Evolutionary conservation across 2,113 vertebrate genomes (phyloP).

Genomic region (Varanus salvator): DNA sequence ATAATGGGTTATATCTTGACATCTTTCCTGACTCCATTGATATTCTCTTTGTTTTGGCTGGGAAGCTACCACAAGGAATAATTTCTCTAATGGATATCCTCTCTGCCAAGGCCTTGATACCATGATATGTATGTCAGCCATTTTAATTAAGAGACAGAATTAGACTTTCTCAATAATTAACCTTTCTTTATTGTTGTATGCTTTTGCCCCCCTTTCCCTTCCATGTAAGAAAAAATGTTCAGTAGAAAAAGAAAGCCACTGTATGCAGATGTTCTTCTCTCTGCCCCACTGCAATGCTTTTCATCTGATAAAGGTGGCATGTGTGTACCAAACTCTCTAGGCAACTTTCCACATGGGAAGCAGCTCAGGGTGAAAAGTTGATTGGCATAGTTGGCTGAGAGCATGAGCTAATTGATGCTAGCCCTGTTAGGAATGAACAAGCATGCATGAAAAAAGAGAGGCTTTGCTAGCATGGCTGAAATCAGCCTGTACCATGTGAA

Average conservation of each 20-base stretch:
- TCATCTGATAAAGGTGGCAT: not conserved
- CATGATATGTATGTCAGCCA: slow-evolving; percentile 63
- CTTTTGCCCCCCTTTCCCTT: slow-evolving; percentile 17
- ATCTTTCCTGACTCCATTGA: slow-evolving; percentile 63
- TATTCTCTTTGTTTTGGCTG: slow-evolving; percentile 68
- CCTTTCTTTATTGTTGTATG: slow-evolving; percentile 63
- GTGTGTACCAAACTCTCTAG: not conserved
- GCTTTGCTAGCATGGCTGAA: not conserved
- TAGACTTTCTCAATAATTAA: slow-evolving; percentile 72
- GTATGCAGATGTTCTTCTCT: not conserved
- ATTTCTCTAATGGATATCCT: slow-evolving; percentile 64
- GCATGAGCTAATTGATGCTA: too few relatives aligned
- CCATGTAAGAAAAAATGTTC: slow-evolving; percentile 36
- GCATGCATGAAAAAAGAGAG: too few relatives aligned
- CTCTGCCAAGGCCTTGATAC: slow-evolving; percentile 48
- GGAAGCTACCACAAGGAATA: slow-evolving; percentile 57
- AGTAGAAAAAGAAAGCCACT: slow-evolving; percentile 20
- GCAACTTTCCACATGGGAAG: not conserved
- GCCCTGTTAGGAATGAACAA: not conserved
- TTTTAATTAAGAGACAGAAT: slow-evolving; percentile 68
- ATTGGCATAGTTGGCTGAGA: too few relatives aligned
- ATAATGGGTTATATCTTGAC: slow-evolving; percentile 66
- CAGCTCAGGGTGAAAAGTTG: not conserved
- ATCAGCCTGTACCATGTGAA: not conserved
- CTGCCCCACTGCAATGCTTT: not conserved